Evolutionary conservation across 2,797 vertebrate genomes (phyloP).

Genomic region (Xenopus petersii): DNA sequence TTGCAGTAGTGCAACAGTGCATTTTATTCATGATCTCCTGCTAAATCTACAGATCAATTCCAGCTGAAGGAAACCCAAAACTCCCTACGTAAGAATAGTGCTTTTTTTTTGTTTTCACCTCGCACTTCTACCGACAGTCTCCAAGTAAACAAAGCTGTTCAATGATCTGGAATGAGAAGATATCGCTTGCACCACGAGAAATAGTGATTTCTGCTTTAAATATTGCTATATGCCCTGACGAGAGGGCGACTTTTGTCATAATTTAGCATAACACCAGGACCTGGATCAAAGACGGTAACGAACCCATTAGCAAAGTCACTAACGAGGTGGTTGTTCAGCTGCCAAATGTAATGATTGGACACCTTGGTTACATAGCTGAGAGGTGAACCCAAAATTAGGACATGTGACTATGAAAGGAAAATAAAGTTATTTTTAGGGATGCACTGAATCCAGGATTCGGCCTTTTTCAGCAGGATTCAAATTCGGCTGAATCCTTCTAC

Average conservation of each 20-base stretch:
- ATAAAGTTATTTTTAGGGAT: no score
- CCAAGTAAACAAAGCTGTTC: constrained; percentile 73
- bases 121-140: constrained; percentile 44
- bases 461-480: no score
- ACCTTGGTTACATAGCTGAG: constrained; percentile 52
- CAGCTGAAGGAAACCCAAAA: constrained; percentile 75
- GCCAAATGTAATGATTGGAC: constrained; percentile 59
- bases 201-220: constrained; percentile 54
- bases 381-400: constrained; percentile 49
- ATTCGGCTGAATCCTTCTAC: no score
- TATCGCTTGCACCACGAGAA: constrained; percentile 70
- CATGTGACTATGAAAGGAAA: constrained; percentile 50
- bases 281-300: constrained; percentile 64
- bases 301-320: constrained; percentile 23
- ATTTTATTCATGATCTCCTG: constrained; percentile 10
- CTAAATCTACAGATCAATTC: constrained; percentile 49
- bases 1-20: constrained; percentile 20
- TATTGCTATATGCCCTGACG: constrained; percentile 26
- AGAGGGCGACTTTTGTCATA: constrained; percentile 22
- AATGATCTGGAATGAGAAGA: constrained; percentile 68
- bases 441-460: no score
- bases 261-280: constrained; percentile 58
- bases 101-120: not conserved
- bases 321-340: constrained; percentile 56
- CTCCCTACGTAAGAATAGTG: constrained; percentile 51